phyloP scores from a whole-genome alignment of 2,797 vertebrate genomes.

The Myotis myotis region DNA sequence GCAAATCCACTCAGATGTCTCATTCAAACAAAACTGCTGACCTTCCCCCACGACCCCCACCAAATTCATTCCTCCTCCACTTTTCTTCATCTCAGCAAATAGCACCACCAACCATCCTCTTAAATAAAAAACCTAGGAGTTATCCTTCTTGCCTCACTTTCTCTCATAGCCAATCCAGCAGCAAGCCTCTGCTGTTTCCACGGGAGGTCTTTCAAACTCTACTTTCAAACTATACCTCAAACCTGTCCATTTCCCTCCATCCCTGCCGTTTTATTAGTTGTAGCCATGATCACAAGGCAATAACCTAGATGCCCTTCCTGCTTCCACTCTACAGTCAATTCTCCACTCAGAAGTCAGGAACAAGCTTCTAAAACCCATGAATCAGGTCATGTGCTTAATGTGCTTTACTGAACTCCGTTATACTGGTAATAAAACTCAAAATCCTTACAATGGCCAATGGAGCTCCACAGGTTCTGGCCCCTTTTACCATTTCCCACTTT shows the following conservation, averaged over 20 bases:
- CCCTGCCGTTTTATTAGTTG: neutral
- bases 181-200: neutral
- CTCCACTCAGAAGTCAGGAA: neutral
- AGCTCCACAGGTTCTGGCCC: neutral
- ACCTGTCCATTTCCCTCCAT: neutral
- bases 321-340: neutral
- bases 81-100: neutral
- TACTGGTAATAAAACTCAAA: neutral
- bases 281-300: neutral
- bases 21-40: neutral
- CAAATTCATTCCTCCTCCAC: neutral
- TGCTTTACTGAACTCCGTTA: neutral
- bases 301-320: neutral
- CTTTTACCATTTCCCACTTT: neutral
- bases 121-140: neutral
- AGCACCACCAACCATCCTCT: neutral
- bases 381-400: neutral
- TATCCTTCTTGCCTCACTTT: neutral
- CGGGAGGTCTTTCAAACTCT: neutral
- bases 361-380: neutral
- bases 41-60: rapidly evolving
- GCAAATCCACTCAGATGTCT: neutral
- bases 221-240: neutral
- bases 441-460: neutral
- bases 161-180: neutral